phyloP scores from a whole-genome alignment of 1,140 invertebrate species.

The Heliconius himera region DNA sequence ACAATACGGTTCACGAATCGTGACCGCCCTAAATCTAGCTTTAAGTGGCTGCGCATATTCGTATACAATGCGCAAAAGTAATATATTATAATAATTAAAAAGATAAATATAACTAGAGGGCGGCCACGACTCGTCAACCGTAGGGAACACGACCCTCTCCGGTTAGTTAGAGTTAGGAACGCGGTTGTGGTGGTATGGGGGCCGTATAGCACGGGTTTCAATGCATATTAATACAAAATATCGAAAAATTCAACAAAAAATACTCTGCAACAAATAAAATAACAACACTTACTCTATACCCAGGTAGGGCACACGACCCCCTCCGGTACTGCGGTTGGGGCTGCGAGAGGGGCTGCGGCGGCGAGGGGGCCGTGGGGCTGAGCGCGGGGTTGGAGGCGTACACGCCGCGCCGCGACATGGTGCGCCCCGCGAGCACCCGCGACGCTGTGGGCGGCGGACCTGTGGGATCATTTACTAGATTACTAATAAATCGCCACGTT shows the following conservation, averaged over 20 bases:
- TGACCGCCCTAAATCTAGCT: no score
- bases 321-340: conserved; percentile 35
- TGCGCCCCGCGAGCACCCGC: conserved; percentile 44
- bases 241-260: no score
- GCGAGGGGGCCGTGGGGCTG: conserved; percentile 52
- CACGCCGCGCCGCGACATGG: conserved; percentile 63
- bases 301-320: conserved; percentile 54
- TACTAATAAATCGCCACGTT: no score
- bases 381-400: conserved; percentile 78
- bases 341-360: conserved; percentile 47
- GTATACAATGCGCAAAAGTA: no score
- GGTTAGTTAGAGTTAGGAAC: conserved; percentile 39
- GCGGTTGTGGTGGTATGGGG: conserved; percentile 32
- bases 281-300: conserved; percentile 19
- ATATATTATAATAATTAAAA: no score
- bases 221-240: conserved; percentile 57
- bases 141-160: conserved; percentile 54
- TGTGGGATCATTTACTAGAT: background rate
- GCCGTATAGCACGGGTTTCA: conserved; percentile 70
- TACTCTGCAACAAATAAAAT: no score
- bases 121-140: no score
- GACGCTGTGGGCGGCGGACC: conserved; percentile 34
- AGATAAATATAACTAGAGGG: no score
- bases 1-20: no score
- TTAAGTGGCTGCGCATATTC: no score